phyloP scores from a whole-genome alignment of 2,113 vertebrate genomes.

The Hystrix brachyura region DNA sequence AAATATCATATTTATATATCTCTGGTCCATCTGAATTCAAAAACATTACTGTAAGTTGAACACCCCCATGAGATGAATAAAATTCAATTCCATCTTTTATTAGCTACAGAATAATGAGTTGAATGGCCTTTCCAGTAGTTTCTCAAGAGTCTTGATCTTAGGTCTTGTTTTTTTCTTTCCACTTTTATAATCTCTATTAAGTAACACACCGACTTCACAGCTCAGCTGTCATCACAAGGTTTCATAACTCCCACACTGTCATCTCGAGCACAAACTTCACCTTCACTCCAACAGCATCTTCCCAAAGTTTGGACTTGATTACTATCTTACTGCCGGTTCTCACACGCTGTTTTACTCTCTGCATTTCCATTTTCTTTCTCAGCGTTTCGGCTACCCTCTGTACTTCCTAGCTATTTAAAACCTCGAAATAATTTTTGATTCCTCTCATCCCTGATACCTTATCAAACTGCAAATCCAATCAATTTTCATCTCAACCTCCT shows the following conservation, averaged over 20 bases:
- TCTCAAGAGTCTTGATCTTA: neutral
- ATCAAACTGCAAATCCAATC: conserved; percentile 68
- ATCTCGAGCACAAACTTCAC: neutral
- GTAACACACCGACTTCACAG: too few relatives aligned
- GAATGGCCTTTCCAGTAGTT: neutral
- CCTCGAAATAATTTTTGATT: conserved; percentile 44
- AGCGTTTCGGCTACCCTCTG: neutral
- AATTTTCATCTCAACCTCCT: conserved; percentile 61
- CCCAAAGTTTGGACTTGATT: neutral
- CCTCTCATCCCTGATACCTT: conserved; percentile 47
- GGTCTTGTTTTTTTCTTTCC: neutral
- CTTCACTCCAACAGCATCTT: neutral
- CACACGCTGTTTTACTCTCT: neutral
- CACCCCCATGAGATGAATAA: neutral
- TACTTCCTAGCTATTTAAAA: conserved; percentile 46
- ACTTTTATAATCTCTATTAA: neutral
- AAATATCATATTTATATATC: neutral
- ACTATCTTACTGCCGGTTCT: neutral
- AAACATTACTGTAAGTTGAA: neutral
- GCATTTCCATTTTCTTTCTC: neutral
- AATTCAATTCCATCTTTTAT: neutral
- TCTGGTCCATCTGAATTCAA: neutral
- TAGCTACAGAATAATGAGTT: neutral
- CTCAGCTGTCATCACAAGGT: neutral
- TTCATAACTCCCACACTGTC: neutral